A percentile compares a stretch with the other conserved stretches of the same genome.
These are phyloP conservation scores for Pomacea canaliculata DNA, from an alignment of 2,888 invertebrate species.

Conservation along the genomic window DNA sequence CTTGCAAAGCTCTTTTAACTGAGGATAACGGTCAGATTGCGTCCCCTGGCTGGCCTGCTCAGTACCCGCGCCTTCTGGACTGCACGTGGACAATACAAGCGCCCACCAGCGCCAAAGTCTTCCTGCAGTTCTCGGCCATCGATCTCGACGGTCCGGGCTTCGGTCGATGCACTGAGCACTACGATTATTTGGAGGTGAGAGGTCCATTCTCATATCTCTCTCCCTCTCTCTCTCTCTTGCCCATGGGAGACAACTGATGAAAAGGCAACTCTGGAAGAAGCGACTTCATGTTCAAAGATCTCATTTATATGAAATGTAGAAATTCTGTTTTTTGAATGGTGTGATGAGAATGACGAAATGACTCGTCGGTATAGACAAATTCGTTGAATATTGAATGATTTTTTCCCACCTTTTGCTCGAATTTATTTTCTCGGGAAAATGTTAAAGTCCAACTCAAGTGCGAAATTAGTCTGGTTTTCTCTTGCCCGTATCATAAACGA, in stretches of 20 bases:
- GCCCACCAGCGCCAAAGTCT: slow-evolving; percentile 47
- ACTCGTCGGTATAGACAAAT: no score
- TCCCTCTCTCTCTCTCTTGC: neutral
- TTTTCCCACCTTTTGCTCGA: no score
- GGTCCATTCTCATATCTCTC: neutral
- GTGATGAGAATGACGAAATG: no score
- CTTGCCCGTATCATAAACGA: no score
- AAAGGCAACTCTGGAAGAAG: no score
- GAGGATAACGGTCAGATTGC: slow-evolving; percentile 61
- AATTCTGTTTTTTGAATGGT: no score
- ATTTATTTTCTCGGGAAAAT: no score
- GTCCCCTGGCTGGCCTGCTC: slow-evolving; percentile 62
- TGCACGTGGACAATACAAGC: slow-evolving; percentile 59
- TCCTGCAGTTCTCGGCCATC: slow-evolving; percentile 54
- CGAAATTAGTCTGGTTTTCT: no score
- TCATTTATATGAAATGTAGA: no score
- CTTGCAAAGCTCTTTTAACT: slow-evolving; percentile 54
- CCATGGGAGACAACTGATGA: neutral
- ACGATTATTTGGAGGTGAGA: slow-evolving; percentile 50
- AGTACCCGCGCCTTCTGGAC: slow-evolving; percentile 50
- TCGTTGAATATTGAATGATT: no score
- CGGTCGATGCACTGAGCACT: slow-evolving; percentile 49
- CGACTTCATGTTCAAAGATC: no score
- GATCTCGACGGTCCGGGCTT: slow-evolving; percentile 59
- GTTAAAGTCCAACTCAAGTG: no score